A percentile compares a stretch with the other conserved stretches of the same genome.
Evolutionary conservation across 2,888 invertebrate species (phyloP).

Genomic region (Tenthredo distinguenda): DNA sequence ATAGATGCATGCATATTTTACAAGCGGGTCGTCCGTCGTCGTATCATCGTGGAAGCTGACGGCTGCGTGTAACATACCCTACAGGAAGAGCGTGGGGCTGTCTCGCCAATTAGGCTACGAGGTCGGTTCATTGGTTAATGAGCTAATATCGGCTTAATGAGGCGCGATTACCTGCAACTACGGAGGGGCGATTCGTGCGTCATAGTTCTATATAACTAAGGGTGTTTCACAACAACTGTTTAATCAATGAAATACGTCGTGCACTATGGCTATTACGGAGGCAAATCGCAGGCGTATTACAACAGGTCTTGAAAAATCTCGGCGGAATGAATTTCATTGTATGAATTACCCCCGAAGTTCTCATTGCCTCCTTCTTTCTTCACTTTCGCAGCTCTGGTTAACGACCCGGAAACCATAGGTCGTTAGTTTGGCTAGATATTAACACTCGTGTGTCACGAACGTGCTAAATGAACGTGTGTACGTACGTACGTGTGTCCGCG

Average conservation of each 20-base stretch:
- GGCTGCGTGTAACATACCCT: not conserved
- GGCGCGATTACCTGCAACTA: constrained; percentile 70
- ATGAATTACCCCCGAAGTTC: not conserved
- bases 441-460: not conserved
- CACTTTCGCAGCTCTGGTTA: not conserved
- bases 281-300: too few relatives aligned
- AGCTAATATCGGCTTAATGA: constrained; percentile 73
- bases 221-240: constrained; percentile 19
- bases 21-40: constrained; percentile 55
- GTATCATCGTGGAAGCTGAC: constrained; percentile 36
- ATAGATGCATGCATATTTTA: constrained; percentile 64
- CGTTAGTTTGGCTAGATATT: not conserved
- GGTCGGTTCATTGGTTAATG: constrained; percentile 74
- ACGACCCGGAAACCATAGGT: not conserved
- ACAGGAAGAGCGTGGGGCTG: constrained; percentile 70
- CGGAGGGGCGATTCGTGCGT: constrained; percentile 51
- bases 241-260: not conserved
- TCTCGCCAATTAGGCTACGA: constrained; percentile 71
- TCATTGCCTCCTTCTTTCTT: not conserved
- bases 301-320: too few relatives aligned
- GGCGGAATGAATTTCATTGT: not conserved
- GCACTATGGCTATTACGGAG: too few relatives aligned
- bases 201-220: not conserved
- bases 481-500: not conserved
- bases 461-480: not conserved